phyloP scores from a whole-genome alignment of 2,797 vertebrate species.

The Acestrorhynchus altus region DNA sequence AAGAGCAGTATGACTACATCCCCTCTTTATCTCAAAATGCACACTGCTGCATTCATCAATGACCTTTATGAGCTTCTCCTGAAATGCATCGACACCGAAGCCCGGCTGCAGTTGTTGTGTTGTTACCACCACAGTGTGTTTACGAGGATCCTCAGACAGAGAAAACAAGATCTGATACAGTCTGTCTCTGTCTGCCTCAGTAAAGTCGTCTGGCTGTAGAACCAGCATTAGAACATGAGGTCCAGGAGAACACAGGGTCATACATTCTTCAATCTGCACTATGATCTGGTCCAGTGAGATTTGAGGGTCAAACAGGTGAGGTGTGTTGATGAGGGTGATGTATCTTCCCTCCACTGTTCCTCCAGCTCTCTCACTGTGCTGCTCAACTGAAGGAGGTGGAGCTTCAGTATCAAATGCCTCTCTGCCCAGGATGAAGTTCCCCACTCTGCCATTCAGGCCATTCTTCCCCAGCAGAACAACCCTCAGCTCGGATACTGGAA shows the following conservation, averaged over 20 bases:
- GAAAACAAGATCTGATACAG: not conserved
- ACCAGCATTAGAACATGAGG: constrained; percentile 8
- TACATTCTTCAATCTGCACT: constrained; percentile 7
- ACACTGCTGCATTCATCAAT: not conserved
- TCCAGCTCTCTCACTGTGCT: not conserved
- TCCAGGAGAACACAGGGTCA: constrained; percentile 24
- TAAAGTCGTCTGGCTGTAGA: not conserved
- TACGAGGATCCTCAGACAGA: not conserved
- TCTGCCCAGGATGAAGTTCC: not conserved
- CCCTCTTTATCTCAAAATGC: not conserved
- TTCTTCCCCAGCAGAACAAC: not conserved
- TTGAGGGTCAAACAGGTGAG: not conserved
- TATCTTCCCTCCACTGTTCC: not conserved
- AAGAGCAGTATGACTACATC: not conserved
- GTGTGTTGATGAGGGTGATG: constrained; percentile 6
- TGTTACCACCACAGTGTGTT: not conserved
- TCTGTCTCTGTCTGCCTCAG: not conserved
- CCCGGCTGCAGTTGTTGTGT: not conserved
- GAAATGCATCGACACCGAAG: not conserved
- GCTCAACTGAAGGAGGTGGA: not conserved
- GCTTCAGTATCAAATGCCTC: not conserved
- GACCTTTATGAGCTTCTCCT: not conserved
- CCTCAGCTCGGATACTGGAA: not conserved
- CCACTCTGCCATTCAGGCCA: not conserved
- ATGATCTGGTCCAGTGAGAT: not conserved